Evolutionary conservation across 2,113 vertebrate genomes (phyloP).

Genomic region (Hypomesus transpacificus): DNA sequence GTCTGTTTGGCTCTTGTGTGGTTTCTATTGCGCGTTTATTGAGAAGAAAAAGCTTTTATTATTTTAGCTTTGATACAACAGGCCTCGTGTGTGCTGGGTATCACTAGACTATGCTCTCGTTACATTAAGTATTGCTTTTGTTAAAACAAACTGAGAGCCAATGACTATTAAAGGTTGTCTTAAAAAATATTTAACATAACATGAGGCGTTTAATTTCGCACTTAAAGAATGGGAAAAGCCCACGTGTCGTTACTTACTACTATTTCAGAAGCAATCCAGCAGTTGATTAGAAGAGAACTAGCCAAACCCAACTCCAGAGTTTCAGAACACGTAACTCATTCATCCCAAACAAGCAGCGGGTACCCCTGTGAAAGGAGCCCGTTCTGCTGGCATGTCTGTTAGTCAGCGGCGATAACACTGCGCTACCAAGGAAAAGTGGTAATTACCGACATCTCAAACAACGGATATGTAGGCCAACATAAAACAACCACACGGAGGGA

Average conservation of each 20-base stretch:
- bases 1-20: conserved; percentile 32
- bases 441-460: no score
- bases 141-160: no score
- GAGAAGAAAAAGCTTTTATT: conserved; percentile 50
- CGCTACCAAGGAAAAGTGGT: not conserved
- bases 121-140: no score
- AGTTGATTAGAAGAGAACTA: conserved; percentile 16
- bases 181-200: no score
- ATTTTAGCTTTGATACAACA: no score
- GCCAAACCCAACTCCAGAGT: conserved; percentile 28
- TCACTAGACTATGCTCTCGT: no score
- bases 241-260: no score
- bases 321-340: conserved; percentile 54
- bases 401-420: conserved; percentile 22
- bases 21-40: conserved; percentile 42
- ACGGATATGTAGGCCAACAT: no score
- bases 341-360: conserved; percentile 49
- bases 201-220: no score
- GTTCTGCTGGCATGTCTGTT: conserved; percentile 58
- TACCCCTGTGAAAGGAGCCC: conserved; percentile 59
- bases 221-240: no score
- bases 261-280: not conserved
- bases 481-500: not conserved
- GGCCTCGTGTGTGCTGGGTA: no score
- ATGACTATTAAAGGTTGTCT: no score